phyloP scores from a whole-genome alignment of 1,140 invertebrate genomes.

The Drosophila persimilis region DNA sequence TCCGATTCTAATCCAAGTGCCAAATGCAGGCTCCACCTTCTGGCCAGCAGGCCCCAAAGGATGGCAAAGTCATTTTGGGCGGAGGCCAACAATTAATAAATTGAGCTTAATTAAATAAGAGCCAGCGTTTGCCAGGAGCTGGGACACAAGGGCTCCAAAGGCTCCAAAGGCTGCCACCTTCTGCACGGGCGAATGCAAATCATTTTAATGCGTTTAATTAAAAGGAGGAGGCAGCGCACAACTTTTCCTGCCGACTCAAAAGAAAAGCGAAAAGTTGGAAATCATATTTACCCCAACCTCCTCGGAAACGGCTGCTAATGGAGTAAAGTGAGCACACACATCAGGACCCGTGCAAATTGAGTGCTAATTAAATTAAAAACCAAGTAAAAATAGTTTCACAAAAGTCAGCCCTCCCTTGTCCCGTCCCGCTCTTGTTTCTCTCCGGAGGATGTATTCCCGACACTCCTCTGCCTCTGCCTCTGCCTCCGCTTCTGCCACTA shows the following conservation, averaged over 20 bases:
- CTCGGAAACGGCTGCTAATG: conserved; percentile 23
- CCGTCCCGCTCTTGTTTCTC: too few relatives aligned
- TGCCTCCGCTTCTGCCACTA: conserved; percentile 21
- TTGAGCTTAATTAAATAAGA: conserved; percentile 50
- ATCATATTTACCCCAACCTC: conserved; percentile 47
- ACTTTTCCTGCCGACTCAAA: conserved; percentile 39
- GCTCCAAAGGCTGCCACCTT: not conserved
- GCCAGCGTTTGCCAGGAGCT: conserved; percentile 8
- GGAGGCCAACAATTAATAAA: conserved; percentile 50
- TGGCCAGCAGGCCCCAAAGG: not conserved
- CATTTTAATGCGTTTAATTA: conserved; percentile 75
- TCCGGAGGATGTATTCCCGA: conserved; percentile 18
- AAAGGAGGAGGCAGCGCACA: conserved; percentile 35
- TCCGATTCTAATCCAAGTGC: conserved; percentile 54
- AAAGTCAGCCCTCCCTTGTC: conserved; percentile 42
- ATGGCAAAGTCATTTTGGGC: conserved; percentile 15
- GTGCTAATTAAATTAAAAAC: conserved; percentile 76
- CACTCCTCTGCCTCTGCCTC: conserved; percentile 18
- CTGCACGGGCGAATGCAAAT: conserved; percentile 41
- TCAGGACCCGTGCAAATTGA: conserved; percentile 36
- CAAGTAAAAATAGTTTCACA: conserved; percentile 66
- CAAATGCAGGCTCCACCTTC: not conserved
- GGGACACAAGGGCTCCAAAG: conserved; percentile 40
- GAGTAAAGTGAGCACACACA: conserved; percentile 34
- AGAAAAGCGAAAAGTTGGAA: conserved; percentile 50